These are phyloP conservation scores for Parauchenoglanis ngamensis DNA, from an alignment of 2,797 vertebrate genomes.

Conservation along the genomic window DNA sequence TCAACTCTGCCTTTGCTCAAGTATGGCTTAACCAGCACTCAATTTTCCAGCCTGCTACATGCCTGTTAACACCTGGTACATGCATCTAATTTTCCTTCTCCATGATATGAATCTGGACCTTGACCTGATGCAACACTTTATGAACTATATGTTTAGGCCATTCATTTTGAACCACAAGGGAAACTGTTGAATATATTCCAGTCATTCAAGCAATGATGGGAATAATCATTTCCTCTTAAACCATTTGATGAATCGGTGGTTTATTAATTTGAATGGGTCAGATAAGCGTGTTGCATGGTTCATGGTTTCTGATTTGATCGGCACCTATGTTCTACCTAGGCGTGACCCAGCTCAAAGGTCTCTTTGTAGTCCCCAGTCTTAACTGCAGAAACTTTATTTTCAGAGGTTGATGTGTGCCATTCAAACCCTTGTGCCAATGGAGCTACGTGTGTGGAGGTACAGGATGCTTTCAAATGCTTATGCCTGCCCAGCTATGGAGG, in stretches of 20 bases:
- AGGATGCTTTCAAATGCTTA: conserved; percentile 97
- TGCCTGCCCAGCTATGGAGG: conserved; percentile 99
- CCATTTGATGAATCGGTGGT: conserved; percentile 7
- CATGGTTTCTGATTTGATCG: conserved; percentile 60
- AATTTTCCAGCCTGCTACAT: conserved; percentile 58
- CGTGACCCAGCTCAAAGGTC: conserved; percentile 56
- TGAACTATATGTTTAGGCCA: conserved; percentile 28
- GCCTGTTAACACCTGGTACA: conserved; percentile 66
- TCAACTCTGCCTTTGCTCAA: conserved; percentile 61
- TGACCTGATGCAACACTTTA: conserved; percentile 66
- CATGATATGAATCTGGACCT: conserved; percentile 57
- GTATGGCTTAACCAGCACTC: conserved; percentile 61
- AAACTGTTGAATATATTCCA: conserved; percentile 16
- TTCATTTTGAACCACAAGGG: conserved; percentile 17
- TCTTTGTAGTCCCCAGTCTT: conserved; percentile 75
- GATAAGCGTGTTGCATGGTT: conserved; percentile 62
- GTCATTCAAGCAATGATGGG: background rate
- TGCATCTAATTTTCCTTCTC: conserved; percentile 59
- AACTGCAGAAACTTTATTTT: conserved; percentile 89
- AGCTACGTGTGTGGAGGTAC: conserved; percentile 93
- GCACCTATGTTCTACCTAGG: conserved; percentile 36
- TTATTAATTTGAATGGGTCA: conserved; percentile 48
- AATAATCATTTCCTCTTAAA: background rate
- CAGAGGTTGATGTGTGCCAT: conserved; percentile 95
- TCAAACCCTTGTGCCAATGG: conserved; percentile 96